phyloP scores from a whole-genome alignment of 2,797 vertebrate species.

The Rhinella marina region DNA sequence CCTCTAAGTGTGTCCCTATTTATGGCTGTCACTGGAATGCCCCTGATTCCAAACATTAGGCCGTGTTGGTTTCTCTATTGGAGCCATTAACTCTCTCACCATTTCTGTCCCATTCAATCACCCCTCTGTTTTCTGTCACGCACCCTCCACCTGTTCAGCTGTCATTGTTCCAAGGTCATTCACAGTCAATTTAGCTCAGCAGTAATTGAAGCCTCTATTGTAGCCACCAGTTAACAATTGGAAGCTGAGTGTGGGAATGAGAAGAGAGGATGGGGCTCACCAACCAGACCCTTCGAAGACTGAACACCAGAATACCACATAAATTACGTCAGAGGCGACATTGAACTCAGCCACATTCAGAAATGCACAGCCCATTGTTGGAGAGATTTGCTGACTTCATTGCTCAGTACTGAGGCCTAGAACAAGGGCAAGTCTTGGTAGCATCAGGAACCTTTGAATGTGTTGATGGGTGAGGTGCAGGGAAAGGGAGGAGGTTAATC shows the following conservation, averaged over 20 bases:
- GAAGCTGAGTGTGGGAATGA: slow-evolving; percentile 55
- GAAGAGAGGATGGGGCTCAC: slow-evolving; percentile 19
- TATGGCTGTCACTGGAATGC: slow-evolving; percentile 28
- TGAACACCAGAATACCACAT: slow-evolving; percentile 15
- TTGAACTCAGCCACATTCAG: slow-evolving; percentile 26
- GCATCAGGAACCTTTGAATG: not conserved
- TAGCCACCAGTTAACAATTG: slow-evolving; percentile 51
- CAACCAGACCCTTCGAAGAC: slow-evolving; percentile 27
- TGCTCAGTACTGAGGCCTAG: not conserved
- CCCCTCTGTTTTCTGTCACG: slow-evolving; percentile 26
- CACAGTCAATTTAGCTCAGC: slow-evolving; percentile 55
- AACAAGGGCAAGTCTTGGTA: not conserved
- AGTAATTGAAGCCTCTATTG: slow-evolving; percentile 55
- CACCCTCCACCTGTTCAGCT: slow-evolving; percentile 59
- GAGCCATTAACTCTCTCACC: slow-evolving; percentile 27
- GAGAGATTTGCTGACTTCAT: not conserved
- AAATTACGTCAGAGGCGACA: slow-evolving; percentile 13
- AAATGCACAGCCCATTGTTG: slow-evolving; percentile 16
- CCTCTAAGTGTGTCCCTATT: slow-evolving; percentile 52
- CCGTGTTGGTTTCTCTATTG: slow-evolving; percentile 34
- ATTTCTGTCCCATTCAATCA: slow-evolving; percentile 11
- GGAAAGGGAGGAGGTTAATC: not conserved
- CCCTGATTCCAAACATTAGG: slow-evolving; percentile 40
- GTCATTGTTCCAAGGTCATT: slow-evolving; percentile 59
- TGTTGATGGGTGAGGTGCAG: not conserved